Percentiles rank a stretch among this genome's conserved stretches.
Evolutionary conservation across 2,113 vertebrate species (phyloP).

Genomic region (Pseudopodoces humilis): DNA sequence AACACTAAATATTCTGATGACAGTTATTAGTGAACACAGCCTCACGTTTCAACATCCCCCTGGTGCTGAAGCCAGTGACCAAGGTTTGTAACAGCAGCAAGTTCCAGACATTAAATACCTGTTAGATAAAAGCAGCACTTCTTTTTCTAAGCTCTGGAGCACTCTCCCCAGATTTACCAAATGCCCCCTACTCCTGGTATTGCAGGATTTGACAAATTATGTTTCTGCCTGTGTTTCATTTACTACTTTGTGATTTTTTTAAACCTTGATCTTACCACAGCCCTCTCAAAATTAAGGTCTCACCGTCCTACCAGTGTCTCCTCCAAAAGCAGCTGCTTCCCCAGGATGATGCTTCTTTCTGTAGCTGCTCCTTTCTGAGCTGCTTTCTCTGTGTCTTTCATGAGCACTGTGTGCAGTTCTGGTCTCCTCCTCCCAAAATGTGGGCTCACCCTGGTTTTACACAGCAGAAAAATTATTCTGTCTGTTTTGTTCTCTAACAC

Average conservation of each 20-base stretch:
- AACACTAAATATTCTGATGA: neutral
- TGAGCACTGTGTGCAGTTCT: neutral
- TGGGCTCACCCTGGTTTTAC: neutral
- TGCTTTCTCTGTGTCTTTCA: neutral
- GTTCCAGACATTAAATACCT: neutral
- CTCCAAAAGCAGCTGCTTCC: neutral
- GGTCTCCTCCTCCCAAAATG: neutral
- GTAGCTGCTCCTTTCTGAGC: neutral
- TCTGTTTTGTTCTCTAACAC: neutral
- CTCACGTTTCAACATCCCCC: neutral
- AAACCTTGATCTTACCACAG: neutral
- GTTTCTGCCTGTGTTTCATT: neutral
- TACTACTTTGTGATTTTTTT: neutral
- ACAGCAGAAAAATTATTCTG: neutral
- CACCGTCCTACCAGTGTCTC: neutral
- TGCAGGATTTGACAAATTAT: neutral
- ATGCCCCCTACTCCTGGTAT: neutral
- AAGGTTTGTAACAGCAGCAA: neutral
- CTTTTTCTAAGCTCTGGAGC: neutral
- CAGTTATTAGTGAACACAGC: neutral
- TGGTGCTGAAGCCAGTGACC: neutral
- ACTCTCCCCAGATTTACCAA: neutral
- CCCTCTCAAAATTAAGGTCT: neutral
- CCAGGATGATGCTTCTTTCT: neutral
- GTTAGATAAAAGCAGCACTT: neutral